A percentile compares a stretch with the other conserved stretches of the same genome.
Conservation (phyloP, 2,113 vertebrate genomes). For the Ptilonorhynchus violaceus region DNA sequence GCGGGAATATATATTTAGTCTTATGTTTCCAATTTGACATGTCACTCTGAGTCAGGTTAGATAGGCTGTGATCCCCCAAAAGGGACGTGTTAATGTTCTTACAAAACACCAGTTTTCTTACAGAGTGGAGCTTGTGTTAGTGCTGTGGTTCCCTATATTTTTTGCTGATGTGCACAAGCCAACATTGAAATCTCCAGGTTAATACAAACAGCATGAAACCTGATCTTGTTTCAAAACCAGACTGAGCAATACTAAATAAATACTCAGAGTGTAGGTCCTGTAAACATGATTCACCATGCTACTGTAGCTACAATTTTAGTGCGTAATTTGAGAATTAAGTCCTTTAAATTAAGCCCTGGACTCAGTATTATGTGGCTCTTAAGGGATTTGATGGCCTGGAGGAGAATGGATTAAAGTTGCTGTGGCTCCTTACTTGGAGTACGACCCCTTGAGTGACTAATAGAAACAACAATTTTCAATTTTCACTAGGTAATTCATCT, state of each 20-base stretch:
- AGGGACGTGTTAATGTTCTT: neutral
- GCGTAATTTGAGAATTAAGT: neutral
- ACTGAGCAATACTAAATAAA: neutral
- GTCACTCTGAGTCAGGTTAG: neutral
- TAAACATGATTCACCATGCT: neutral
- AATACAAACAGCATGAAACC: neutral
- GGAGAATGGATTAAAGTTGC: neutral
- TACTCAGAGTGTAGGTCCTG: neutral
- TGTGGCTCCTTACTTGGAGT: neutral
- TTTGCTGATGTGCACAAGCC: neutral
- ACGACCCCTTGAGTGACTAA: neutral
- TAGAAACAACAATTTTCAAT: neutral
- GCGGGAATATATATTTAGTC: neutral
- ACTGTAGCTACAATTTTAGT: neutral
- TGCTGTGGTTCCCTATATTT: neutral
- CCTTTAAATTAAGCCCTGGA: neutral
- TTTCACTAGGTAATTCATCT: conserved; percentile 21
- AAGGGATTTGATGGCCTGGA: neutral
- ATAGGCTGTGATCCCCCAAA: neutral
- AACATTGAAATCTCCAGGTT: neutral
- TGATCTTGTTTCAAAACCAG: neutral
- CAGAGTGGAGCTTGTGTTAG: neutral
- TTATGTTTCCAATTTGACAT: neutral
- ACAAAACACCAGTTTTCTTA: neutral
- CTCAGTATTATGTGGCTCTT: neutral